Evolutionary conservation across 2,797 vertebrate genomes (phyloP), one percentile per base, ranked within the genome.

Genomic region (Coranthus polyacanthus): DNA sequence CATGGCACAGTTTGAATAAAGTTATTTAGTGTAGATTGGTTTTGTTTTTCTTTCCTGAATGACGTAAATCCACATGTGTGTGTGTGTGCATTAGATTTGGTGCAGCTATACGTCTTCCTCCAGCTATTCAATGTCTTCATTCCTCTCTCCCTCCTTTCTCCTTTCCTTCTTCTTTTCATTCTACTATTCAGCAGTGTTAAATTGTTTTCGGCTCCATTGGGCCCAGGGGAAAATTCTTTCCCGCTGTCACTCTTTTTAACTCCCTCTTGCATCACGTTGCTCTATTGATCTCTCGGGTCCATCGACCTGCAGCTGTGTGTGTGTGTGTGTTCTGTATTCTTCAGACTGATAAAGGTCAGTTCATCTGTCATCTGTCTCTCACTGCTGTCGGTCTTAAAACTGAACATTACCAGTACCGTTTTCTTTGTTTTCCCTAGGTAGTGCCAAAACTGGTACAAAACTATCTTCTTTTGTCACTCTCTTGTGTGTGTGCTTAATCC

Each of bases 251-350:
- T 86, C 65, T 56, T 60, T 81, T 83, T 72, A 74, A 18, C 65
- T 82, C 55, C 52, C 21, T 64, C 58, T 71, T 75, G 57, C 74
- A 62, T 81, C 72, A 54, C 20, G 0, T 59, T 83, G 82, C 61
- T 79, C 39, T 88, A 83, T 89, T 78, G 80, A 90, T 89, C 83
- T 76, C 32, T 47, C 16, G 56, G 72, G 76, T 82, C 79, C 68
- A 74, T 89, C 52, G 32, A 78, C 68, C 15, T 59, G 22, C n/a
- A 0, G 64, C 17, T 69, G n/a, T 51, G 42, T 68, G 20, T 57
- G 17, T 63, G 65, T 71, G 57, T 56, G 22, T 66, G 37, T 65
- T 61, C 46, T 65, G 26, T 86, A 22, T 74, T 86, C 63, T 80
- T 85, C 58, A 62, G 45, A 5, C 67, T 64, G 46, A 61, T 72